phyloP scores from a whole-genome alignment of 2,797 vertebrate genomes.

The Gallinago solitaria region DNA sequence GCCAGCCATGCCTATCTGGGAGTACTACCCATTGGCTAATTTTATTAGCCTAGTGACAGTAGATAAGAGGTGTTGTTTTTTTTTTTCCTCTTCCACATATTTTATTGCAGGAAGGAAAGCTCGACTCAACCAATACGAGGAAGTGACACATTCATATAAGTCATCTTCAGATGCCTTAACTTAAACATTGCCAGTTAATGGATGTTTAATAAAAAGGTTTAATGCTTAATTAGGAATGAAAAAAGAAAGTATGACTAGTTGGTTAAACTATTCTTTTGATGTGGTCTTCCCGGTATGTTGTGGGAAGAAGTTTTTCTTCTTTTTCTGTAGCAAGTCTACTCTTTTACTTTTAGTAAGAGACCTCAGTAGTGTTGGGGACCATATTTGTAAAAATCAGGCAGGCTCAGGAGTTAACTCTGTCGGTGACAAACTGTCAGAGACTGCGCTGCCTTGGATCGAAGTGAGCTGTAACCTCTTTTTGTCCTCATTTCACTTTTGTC shows the following conservation, averaged over 20 bases:
- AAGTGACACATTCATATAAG: conserved; percentile 67
- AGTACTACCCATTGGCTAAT: conserved; percentile 20
- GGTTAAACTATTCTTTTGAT: not conserved
- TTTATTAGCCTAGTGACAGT: conserved; percentile 62
- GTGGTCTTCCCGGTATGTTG: not conserved
- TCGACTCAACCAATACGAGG: conserved; percentile 7
- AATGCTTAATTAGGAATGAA: conserved; percentile 32
- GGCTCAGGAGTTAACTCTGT: not conserved
- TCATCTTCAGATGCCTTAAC: conserved; percentile 55
- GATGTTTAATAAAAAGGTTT: conserved; percentile 29
- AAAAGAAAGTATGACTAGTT: not conserved
- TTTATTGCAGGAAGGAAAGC: conserved; percentile 72
- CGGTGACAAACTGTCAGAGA: not conserved
- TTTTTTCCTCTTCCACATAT: conserved; percentile 40
- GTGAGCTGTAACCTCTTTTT: not conserved
- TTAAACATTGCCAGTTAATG: conserved; percentile 55
- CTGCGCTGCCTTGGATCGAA: accelerated
- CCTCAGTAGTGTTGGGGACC: accelerated
- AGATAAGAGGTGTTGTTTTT: conserved; percentile 17
- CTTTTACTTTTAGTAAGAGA: not conserved
- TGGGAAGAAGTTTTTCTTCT: not conserved
- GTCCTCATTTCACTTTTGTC: not conserved
- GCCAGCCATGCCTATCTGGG: conserved; percentile 46
- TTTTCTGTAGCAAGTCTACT: not conserved
- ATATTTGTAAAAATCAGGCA: not conserved